phyloP scores from a whole-genome alignment of 2,888 invertebrate genomes.

The Cheilosia urbana region DNA sequence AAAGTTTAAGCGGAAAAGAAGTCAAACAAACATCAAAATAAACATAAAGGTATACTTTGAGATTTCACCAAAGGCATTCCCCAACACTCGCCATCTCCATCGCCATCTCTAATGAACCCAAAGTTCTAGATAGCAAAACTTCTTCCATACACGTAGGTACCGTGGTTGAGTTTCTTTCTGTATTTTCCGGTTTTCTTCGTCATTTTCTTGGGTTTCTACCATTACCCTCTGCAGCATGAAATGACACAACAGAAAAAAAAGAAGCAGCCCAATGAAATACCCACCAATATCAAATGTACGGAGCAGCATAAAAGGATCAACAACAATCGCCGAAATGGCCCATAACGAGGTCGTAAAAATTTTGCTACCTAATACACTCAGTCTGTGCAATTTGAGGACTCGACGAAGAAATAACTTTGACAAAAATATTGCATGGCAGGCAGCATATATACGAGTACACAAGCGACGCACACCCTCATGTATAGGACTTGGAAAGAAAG shows the following conservation, averaged over 20 bases:
- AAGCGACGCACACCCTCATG: constrained; percentile 42
- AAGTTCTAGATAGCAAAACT: constrained; percentile 36
- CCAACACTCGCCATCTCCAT: constrained; percentile 38
- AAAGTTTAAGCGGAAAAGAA: constrained; percentile 54
- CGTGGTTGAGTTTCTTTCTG: constrained; percentile 21
- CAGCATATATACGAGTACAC: constrained; percentile 54
- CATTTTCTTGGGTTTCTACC: constrained; percentile 43
- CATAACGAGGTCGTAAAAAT: constrained; percentile 84
- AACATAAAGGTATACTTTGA: constrained; percentile 65
- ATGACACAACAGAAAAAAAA: constrained; percentile 13
- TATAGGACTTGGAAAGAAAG: constrained; percentile 33
- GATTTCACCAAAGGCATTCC: constrained; percentile 63
- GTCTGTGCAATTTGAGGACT: constrained; percentile 80
- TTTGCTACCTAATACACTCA: constrained; percentile 84
- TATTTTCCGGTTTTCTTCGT: constrained; percentile 55
- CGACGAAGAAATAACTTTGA: constrained; percentile 75
- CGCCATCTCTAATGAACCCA: constrained; percentile 58
- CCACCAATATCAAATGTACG: constrained; percentile 72
- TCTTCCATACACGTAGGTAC: constrained; percentile 18
- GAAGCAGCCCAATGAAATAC: constrained; percentile 59
- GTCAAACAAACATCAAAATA: constrained; percentile 66
- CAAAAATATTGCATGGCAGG: constrained; percentile 73
- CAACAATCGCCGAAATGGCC: constrained; percentile 84
- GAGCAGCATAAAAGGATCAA: constrained; percentile 83
- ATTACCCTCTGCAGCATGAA: constrained; percentile 50